Evolutionary conservation across 2,797 vertebrate species (phyloP), one percentile per base, ranked within the genome.

Genomic region (Phaenicophaeus curvirostris): DNA sequence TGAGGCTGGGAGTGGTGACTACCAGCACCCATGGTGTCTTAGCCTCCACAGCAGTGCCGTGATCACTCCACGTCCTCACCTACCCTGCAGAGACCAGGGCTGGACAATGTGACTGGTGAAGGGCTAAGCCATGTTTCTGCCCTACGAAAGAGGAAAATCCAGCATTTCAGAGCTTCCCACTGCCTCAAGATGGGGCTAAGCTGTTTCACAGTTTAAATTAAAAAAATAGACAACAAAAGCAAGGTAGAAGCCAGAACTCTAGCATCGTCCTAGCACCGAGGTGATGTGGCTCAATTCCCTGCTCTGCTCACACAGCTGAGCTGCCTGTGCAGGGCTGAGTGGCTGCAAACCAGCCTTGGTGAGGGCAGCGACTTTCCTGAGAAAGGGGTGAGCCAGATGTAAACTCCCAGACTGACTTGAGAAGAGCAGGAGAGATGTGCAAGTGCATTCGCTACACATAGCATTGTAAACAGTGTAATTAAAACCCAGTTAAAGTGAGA

Each of bases 71-170:
- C 25, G 19, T 5, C 71, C 39, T 92, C 41, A 62, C 10, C 24
- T 24, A 73, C 6, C 15, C 16, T n/a, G n/a, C 18, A 24, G 31
- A 69, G 35, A 27, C 0, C 0, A 57, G 27, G 13, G 13, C 41
- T 0, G 0, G 24, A 19, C 7, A 5, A 18, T 20, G 55, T 2
- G 1, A 4, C 18, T 0, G 0, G 3, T 39, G 11, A 3, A 12
- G 17, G 8, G 75, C 15, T 13, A 63, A 66, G 78, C 7, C 46
- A 31, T 11, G 8, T 46, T 87, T 27, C 51, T 66, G 15, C 25
- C 25, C 28, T 28, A 23, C 0, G 0, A 73, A 42, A 30, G 16
- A 8, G 23, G 33, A 27, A 79, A 72, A 81, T n/a, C 23, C 55
- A 58, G 3, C 27, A 51, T 73, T 79, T 78, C 7, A 17, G 87